Conservation (phyloP, 1,140 invertebrate genomes). For the Acromyrmex echinatior region DNA sequence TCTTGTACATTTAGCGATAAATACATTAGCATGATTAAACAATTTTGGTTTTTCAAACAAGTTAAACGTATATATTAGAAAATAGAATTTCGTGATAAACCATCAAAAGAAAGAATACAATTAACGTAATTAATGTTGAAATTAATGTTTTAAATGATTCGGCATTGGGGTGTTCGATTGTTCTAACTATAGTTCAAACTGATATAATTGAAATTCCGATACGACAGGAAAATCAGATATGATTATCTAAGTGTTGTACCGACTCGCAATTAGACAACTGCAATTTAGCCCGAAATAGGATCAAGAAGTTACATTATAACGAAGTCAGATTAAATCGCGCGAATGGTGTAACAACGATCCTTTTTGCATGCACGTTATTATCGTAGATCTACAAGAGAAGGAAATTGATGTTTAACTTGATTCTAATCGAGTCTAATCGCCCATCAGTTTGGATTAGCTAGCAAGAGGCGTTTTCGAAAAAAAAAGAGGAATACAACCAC, state of each 20-base stretch:
- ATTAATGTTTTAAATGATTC: neutral
- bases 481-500: no score
- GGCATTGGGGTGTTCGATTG: neutral
- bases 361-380: constrained; percentile 12
- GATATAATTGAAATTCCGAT: neutral
- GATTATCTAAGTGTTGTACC: neutral
- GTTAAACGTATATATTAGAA: neutral
- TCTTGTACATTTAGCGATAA: constrained; percentile 5
- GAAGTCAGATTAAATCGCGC: constrained; percentile 7
- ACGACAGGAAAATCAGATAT: neutral
- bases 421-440: neutral
- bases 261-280: neutral
- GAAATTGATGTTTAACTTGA: constrained; percentile 1
- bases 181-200: neutral
- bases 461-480: neutral
- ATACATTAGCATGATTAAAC: neutral
- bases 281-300: constrained; percentile 24
- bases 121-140: neutral
- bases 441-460: neutral
- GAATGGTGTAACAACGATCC: neutral
- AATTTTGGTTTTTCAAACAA: neutral
- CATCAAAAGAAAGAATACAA: neutral
- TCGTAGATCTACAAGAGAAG: neutral
- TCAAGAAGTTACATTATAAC: constrained; percentile 9
- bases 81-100: neutral